These are phyloP conservation scores for Nycteola revayana DNA, from an alignment of 2,888 invertebrate genomes.

Conservation along the genomic window DNA sequence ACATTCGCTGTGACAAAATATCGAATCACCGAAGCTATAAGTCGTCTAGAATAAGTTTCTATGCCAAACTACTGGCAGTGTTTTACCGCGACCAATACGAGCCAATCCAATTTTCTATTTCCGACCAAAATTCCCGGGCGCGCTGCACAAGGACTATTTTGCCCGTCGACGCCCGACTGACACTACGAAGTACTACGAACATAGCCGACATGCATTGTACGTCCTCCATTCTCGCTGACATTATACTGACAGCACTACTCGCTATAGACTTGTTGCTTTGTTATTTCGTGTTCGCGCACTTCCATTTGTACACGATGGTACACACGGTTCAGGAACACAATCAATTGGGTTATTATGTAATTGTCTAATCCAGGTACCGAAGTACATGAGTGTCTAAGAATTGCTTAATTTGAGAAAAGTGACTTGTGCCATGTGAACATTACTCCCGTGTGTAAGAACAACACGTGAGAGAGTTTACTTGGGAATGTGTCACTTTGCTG, in stretches of 20 bases:
- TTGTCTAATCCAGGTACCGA: too few relatives aligned
- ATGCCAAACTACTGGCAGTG: slow-evolving; percentile 45
- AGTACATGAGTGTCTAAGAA: too few relatives aligned
- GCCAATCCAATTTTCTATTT: slow-evolving; percentile 65
- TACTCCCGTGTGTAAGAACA: too few relatives aligned
- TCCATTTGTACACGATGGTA: slow-evolving; percentile 13
- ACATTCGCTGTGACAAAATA: slow-evolving; percentile 9
- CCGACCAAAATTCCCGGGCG: slow-evolving; percentile 50
- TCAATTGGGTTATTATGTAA: too few relatives aligned
- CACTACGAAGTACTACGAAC: slow-evolving; percentile 44
- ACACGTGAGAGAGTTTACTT: too few relatives aligned
- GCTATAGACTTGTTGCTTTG: slow-evolving; percentile 51
- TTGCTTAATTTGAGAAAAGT: too few relatives aligned
- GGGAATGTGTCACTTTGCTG: too few relatives aligned
- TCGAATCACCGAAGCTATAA: slow-evolving; percentile 26
- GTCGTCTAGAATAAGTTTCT: slow-evolving; percentile 49
- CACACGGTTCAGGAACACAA: too few relatives aligned
- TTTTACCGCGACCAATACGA: slow-evolving; percentile 50
- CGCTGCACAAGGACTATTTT: slow-evolving; percentile 47
- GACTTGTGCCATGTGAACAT: too few relatives aligned
- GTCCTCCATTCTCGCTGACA: slow-evolving; percentile 45
- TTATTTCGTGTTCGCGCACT: slow-evolving; percentile 33
- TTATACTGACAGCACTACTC: slow-evolving; percentile 44
- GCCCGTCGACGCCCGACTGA: slow-evolving; percentile 43
- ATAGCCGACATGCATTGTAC: slow-evolving; percentile 52